A percentile compares a stretch with the other conserved stretches of the same genome.
Evolutionary conservation across 2,797 vertebrate species (phyloP).

Genomic region (Sebastes hubbsi): DNA sequence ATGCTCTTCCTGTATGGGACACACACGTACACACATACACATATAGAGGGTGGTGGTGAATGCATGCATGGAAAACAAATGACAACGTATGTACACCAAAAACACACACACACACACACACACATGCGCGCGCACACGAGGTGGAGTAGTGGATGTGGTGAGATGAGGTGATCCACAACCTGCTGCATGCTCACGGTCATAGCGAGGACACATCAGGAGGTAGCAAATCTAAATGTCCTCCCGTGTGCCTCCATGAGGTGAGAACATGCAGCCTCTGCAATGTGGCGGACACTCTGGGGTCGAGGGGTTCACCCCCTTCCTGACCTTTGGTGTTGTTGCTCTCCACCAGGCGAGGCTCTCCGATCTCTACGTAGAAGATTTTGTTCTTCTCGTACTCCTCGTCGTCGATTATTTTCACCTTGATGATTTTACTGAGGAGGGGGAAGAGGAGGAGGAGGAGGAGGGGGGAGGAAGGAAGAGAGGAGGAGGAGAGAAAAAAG

Average conservation of each 20-base stretch:
- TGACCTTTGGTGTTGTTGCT: conserved; percentile 99
- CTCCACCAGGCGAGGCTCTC: conserved; percentile 95
- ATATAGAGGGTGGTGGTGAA: conserved; percentile 80
- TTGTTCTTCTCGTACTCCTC: conserved; percentile 99
- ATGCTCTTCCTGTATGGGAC: conserved; percentile 96
- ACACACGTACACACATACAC: conserved; percentile 77
- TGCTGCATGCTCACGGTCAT: conserved; percentile 61
- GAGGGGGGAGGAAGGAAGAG: conserved; percentile 65
- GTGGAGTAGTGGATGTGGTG: conserved; percentile 58
- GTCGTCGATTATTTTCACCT: conserved; percentile 99
- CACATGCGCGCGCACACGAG: conserved; percentile 1
- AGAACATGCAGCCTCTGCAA: conserved; percentile 54
- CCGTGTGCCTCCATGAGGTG: conserved; percentile 28
- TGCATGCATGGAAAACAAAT: conserved; percentile 74
- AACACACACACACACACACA: conserved; percentile 12
- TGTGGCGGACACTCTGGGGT: conserved; percentile 17
- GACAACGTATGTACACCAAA: conserved; percentile 36
- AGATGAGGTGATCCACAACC: conserved; percentile 57
- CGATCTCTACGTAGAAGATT: conserved; percentile 99
- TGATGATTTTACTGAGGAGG: conserved; percentile 96
- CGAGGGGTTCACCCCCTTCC: conserved; percentile 80
- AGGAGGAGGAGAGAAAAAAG: conserved; percentile 65
- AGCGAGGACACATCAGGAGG: conserved; percentile 39
- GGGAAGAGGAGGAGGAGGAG: conserved; percentile 76
- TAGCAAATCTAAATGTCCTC: conserved; percentile 13